These are phyloP conservation scores for Rhinopomastus cyanomelas DNA, from an alignment of 2,113 vertebrate genomes.

Conservation along the genomic window DNA sequence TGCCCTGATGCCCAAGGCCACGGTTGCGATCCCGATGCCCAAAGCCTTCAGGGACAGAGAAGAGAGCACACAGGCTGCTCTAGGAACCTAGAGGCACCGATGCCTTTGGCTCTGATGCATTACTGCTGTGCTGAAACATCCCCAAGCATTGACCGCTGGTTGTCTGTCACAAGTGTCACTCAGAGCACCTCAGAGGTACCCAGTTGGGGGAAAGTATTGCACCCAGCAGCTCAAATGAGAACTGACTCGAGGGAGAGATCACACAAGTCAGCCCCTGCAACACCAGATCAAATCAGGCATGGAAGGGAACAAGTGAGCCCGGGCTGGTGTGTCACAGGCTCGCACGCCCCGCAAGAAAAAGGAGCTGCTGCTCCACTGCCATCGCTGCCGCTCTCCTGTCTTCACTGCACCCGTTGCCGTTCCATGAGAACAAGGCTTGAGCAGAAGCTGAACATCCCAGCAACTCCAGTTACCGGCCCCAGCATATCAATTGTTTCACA, in stretches of 20 bases:
- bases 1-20: not conserved
- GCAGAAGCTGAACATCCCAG: not conserved
- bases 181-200: not conserved
- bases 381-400: accelerated
- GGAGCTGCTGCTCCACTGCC: accelerated
- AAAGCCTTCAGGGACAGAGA: accelerated
- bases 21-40: too few species aligned
- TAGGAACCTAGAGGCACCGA: too few species aligned
- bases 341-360: not conserved
- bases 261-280: not conserved
- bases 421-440: not conserved
- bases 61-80: not conserved
- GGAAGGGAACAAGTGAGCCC: not conserved
- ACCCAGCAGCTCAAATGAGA: not conserved
- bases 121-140: not conserved
- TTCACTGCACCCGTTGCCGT: not conserved
- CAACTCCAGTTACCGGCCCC: not conserved
- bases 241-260: not conserved
- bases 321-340: not conserved
- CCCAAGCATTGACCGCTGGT: not conserved
- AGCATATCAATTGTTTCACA: not conserved
- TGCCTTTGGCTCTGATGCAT: too few species aligned
- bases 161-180: not conserved
- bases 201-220: not conserved
- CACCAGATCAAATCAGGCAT: not conserved